Conservation (phyloP, 2,113 vertebrate species). For the Holacanthus passer region DNA sequence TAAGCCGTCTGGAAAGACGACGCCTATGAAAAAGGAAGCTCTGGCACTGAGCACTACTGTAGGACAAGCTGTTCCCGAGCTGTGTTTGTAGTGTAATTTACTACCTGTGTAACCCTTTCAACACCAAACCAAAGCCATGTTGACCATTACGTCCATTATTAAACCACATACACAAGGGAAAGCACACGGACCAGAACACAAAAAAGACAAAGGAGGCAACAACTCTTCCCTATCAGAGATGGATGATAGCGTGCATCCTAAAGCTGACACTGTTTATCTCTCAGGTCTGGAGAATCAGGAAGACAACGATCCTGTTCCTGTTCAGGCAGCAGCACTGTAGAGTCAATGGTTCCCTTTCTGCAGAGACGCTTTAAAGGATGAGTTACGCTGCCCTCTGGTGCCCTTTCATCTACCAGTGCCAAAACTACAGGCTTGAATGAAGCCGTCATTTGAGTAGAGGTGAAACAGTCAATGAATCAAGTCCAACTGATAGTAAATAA, state of each 20-base stretch:
- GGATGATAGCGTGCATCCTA: background rate
- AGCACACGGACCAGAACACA: background rate
- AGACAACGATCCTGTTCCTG: background rate
- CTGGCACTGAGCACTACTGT: accelerated
- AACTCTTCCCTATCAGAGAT: no score
- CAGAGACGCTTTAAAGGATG: background rate
- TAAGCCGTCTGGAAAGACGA: background rate
- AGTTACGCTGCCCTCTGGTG: slow-evolving; percentile 59
- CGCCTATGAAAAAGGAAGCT: background rate
- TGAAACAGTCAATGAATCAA: background rate
- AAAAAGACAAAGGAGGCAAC: background rate
- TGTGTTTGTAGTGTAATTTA: slow-evolving; percentile 7
- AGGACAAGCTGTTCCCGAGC: background rate
- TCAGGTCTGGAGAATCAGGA: background rate
- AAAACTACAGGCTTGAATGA: background rate
- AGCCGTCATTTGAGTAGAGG: background rate
- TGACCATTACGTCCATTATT: no score
- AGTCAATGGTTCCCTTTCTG: background rate
- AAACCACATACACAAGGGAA: no score
- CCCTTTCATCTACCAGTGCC: background rate
- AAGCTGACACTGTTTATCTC: background rate
- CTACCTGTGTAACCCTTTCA: background rate
- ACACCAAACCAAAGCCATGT: background rate
- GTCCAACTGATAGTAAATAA: background rate
- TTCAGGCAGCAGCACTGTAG: background rate